phyloP scores from a whole-genome alignment of 2,888 invertebrate species.

The Chironomus riparius region DNA sequence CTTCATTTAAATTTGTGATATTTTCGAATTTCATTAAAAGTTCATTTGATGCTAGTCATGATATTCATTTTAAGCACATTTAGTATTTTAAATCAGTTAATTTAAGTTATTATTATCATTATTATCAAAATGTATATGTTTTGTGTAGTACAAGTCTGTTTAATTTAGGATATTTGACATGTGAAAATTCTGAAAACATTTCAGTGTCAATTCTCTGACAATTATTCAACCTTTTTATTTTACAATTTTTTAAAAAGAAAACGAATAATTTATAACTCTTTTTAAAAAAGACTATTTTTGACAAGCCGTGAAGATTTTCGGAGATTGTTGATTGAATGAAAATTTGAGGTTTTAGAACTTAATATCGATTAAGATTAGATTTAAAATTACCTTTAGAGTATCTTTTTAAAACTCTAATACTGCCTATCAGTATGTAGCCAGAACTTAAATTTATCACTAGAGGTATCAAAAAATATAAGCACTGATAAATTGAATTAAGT shows the following conservation, averaged over 20 bases:
- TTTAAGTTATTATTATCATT: not conserved
- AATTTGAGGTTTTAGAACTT: too few species aligned
- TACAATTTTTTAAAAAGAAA: not conserved
- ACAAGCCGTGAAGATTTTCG: not conserved
- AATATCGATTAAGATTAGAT: too few species aligned
- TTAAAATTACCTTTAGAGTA: too few species aligned
- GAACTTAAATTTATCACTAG: too few species aligned
- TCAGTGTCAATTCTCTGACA: not conserved
- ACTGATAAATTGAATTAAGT: too few species aligned
- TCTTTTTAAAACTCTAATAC: too few species aligned
- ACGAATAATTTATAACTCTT: not conserved
- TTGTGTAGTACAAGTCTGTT: not conserved
- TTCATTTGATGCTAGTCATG: constrained; percentile 20
- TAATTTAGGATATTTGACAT: not conserved
- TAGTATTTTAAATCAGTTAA: not conserved
- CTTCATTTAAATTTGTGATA: constrained; percentile 22
- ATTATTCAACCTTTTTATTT: not conserved
- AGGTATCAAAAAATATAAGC: too few species aligned
- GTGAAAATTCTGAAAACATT: not conserved
- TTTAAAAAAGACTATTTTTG: not conserved
- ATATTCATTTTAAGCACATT: not conserved
- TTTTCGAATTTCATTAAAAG: constrained; percentile 1
- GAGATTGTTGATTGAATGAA: too few species aligned
- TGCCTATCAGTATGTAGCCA: too few species aligned
- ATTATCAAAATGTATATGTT: not conserved